phyloP scores from a whole-genome alignment of 1,140 invertebrate species.

The Brachionus calyciflorus region DNA sequence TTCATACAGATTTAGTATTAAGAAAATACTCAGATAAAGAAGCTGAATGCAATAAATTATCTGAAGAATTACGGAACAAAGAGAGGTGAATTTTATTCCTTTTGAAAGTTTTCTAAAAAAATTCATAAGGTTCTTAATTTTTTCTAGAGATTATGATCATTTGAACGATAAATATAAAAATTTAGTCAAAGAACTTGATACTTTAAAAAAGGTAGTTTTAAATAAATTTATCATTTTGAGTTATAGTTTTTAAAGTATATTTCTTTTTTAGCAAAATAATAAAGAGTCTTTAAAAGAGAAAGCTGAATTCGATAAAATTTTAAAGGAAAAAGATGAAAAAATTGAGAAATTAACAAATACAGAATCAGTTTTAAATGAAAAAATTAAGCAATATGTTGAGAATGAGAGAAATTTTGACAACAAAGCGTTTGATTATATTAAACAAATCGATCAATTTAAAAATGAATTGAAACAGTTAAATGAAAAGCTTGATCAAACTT shows the following conservation, averaged over 20 bases:
- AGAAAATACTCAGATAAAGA: slow-evolving; percentile 44
- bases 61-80: slow-evolving; percentile 20
- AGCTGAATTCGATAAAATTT: background rate
- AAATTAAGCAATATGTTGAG: background rate
- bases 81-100: background rate
- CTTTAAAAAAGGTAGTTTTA: slow-evolving; percentile 21
- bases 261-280: background rate
- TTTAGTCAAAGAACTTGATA: slow-evolving; percentile 22
- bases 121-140: background rate
- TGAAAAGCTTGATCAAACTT: background rate
- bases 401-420: background rate
- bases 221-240: background rate
- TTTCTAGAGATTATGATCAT: background rate
- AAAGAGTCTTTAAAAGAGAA: slow-evolving; percentile 22
- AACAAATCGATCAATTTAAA: slow-evolving; percentile 9
- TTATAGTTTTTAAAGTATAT: background rate
- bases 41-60: slow-evolving; percentile 13
- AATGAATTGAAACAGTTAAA: background rate
- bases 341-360: background rate
- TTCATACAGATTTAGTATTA: slow-evolving; percentile 32
- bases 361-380: background rate
- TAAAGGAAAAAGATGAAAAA: slow-evolving; percentile 8
- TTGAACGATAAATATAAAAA: slow-evolving; percentile 16
- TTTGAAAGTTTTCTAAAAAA: background rate
- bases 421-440: background rate